A percentile compares a stretch with the other conserved stretches of the same genome.
Evolutionary conservation across 2,888 invertebrate species (phyloP).

Genomic region (Andrena chrysosceles): DNA sequence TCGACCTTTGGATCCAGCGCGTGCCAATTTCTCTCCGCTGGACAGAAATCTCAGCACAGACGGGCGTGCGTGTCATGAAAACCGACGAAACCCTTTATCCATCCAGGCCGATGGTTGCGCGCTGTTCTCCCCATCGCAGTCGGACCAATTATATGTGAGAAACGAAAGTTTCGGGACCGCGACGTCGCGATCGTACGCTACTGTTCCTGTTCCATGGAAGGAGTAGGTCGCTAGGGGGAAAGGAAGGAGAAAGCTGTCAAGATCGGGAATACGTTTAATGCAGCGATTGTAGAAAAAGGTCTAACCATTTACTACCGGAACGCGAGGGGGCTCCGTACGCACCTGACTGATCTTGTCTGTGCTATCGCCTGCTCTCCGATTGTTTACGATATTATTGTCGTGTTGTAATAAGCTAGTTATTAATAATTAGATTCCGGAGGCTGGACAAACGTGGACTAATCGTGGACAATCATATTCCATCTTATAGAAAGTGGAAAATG

Average conservation of each 20-base stretch:
- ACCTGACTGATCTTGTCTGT: too few species aligned
- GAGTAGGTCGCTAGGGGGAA: too few species aligned
- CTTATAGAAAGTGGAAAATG: too few species aligned
- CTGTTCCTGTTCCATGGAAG: too few species aligned
- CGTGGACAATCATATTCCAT: too few species aligned
- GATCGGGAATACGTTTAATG: slow-evolving; percentile 23
- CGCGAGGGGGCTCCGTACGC: too few species aligned
- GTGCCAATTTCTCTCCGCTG: slow-evolving; percentile 13
- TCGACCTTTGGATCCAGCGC: slow-evolving; percentile 7
- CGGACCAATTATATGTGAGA: background rate
- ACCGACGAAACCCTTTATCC: too few species aligned
- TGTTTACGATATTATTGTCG: too few species aligned
- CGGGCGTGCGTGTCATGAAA: too few species aligned
- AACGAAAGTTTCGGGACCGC: background rate
- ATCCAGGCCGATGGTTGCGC: too few species aligned
- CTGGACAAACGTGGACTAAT: background rate
- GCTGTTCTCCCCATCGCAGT: background rate
- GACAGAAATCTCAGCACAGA: background rate
- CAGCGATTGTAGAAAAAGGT: background rate
- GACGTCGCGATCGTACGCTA: background rate
- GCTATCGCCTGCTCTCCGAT: too few species aligned
- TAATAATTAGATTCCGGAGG: background rate
- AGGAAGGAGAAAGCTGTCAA: background rate
- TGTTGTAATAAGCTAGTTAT: too few species aligned
- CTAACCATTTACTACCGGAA: background rate